phyloP scores from a whole-genome alignment of 2,113 vertebrate species.

The Arothron firmamentum region DNA sequence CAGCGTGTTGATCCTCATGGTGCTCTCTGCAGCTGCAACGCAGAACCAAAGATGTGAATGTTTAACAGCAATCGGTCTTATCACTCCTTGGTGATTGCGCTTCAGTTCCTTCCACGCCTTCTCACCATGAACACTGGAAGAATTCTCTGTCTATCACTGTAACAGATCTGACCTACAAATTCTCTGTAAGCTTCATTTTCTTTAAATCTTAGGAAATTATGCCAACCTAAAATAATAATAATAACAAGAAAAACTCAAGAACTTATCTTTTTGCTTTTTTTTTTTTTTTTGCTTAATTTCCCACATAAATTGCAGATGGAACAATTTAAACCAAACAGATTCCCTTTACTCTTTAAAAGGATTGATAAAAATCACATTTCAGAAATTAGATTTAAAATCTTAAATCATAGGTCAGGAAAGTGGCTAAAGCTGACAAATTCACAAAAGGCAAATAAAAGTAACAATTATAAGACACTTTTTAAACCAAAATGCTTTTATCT shows the following conservation, averaged over 20 bases:
- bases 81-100: slow-evolving; percentile 5
- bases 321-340: too few relatives aligned
- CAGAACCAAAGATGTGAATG: slow-evolving; percentile 12
- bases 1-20: slow-evolving; percentile 61
- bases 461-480: background rate
- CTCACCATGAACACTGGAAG: slow-evolving; percentile 39
- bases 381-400: too few relatives aligned
- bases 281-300: too few relatives aligned
- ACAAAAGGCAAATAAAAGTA: background rate
- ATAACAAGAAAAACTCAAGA: too few relatives aligned
- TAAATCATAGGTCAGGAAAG: background rate
- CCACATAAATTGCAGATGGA: too few relatives aligned
- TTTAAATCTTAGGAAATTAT: too few relatives aligned
- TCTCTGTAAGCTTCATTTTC: too few relatives aligned
- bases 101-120: slow-evolving; percentile 1
- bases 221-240: too few relatives aligned
- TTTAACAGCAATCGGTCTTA: slow-evolving; percentile 28
- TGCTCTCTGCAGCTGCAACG: slow-evolving; percentile 8
- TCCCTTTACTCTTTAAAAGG: too few relatives aligned
- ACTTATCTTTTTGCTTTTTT: too few relatives aligned
- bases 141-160: background rate
- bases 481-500: background rate
- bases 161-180: too few relatives aligned
- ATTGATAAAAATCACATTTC: too few relatives aligned
- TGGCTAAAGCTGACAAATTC: background rate